A percentile compares a stretch with the other conserved stretches of the same genome.
Conservation (phyloP, 2,113 vertebrate species). For the Alligator sinensis region DNA sequence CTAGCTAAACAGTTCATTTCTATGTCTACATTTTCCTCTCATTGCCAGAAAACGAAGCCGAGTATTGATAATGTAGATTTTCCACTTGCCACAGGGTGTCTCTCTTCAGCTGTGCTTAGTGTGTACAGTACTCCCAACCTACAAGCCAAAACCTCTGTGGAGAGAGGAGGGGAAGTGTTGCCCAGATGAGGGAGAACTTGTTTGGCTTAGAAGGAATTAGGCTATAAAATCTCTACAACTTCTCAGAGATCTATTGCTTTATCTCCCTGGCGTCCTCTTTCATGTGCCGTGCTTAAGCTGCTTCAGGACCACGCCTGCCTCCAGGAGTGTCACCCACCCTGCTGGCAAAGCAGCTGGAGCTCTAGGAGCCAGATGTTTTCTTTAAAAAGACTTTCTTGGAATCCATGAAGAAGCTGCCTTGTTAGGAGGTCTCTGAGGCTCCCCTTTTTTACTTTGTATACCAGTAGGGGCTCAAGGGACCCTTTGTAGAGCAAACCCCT, state of each 20-base stretch:
- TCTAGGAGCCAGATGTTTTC: neutral
- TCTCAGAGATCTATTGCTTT: neutral
- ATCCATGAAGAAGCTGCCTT: neutral
- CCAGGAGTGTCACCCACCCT: neutral
- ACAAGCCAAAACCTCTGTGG: neutral
- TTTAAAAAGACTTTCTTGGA: neutral
- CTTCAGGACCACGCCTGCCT: neutral
- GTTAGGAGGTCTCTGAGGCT: neutral
- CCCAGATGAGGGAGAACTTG: neutral
- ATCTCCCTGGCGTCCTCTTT: neutral
- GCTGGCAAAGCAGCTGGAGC: rapidly evolving
- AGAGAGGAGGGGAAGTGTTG: neutral
- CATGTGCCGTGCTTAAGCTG: neutral
- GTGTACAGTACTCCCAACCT: neutral
- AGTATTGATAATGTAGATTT: neutral
- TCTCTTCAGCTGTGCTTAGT: constrained; percentile 6
- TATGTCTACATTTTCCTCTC: neutral
- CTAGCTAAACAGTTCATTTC: neutral
- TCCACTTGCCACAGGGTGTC: constrained; percentile 39
- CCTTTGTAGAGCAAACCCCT: neutral
- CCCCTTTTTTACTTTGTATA: neutral
- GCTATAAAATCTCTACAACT: neutral
- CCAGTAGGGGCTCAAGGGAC: neutral
- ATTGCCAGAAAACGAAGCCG: neutral
- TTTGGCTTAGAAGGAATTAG: neutral